Conservation (phyloP, 2,797 vertebrate species). For the Acipenser transmontanus region DNA sequence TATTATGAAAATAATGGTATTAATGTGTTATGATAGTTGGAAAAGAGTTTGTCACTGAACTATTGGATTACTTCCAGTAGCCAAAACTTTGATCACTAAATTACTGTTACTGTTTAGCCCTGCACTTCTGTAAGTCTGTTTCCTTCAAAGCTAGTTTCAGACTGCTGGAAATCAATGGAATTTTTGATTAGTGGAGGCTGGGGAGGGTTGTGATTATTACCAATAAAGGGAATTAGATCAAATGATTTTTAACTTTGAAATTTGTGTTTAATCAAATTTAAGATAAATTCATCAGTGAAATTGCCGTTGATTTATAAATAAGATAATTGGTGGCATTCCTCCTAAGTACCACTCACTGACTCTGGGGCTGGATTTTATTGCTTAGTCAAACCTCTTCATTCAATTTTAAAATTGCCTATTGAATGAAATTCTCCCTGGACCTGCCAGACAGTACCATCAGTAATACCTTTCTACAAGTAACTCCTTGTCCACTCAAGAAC, state of each 20-base stretch:
- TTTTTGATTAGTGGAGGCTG: slow-evolving; percentile 52
- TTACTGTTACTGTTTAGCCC: slow-evolving; percentile 22
- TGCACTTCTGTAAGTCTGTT: slow-evolving; percentile 15
- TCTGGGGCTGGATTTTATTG: slow-evolving; percentile 79
- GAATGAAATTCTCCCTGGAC: slow-evolving; percentile 76
- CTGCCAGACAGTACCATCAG: slow-evolving; percentile 68
- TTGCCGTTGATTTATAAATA: slow-evolving; percentile 94
- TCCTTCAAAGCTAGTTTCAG: slow-evolving; percentile 19
- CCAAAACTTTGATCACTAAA: slow-evolving; percentile 14
- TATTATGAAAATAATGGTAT: too few relatives aligned
- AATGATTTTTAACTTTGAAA: slow-evolving; percentile 70
- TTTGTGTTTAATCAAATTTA: slow-evolving; percentile 83
- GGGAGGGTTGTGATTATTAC: slow-evolving; percentile 59
- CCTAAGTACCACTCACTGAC: slow-evolving; percentile 70
- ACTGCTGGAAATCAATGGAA: slow-evolving; percentile 54
- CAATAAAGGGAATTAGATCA: slow-evolving; percentile 69
- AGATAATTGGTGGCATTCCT: slow-evolving; percentile 83
- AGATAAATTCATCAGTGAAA: slow-evolving; percentile 87
- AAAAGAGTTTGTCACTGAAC: too few relatives aligned
- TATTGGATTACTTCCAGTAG: background rate
- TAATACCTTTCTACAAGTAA: slow-evolving; percentile 72
- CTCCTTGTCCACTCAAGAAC: slow-evolving; percentile 55
- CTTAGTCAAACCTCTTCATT: slow-evolving; percentile 91
- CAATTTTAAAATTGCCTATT: slow-evolving; percentile 98
- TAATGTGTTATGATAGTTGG: too few relatives aligned